Conservation (phyloP, 64 coral and sea anemone genomes). For the Pachyseris speciosa region DNA sequence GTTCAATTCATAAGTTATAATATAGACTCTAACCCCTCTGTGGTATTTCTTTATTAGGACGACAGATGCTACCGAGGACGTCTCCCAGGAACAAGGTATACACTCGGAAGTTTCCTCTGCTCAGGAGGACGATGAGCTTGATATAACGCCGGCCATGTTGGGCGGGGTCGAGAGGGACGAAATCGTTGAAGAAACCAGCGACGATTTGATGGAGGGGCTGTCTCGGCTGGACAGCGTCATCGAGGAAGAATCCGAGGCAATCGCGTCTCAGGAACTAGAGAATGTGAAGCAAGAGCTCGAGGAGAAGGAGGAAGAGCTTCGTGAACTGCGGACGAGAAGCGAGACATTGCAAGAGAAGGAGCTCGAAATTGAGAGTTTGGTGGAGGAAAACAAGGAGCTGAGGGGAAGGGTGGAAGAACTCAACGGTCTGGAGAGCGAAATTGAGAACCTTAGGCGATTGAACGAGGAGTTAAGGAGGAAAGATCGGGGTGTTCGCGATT, state of each 20-base stretch:
- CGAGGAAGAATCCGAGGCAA: constrained; percentile 55
- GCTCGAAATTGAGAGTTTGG: constrained; percentile 31
- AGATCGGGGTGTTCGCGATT: neutral
- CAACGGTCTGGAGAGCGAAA: neutral
- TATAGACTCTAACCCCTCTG: too few species aligned
- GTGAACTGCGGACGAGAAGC: constrained; percentile 50
- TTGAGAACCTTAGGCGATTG: constrained; percentile 20
- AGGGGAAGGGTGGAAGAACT: neutral
- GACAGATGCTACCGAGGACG: constrained; percentile 39
- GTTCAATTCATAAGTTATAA: too few species aligned
- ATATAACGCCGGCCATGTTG: neutral
- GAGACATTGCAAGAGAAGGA: constrained; percentile 43
- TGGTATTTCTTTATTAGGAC: neutral
- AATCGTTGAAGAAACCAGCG: constrained; percentile 53
- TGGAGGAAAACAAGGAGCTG: constrained; percentile 49
- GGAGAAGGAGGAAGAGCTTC: constrained; percentile 75
- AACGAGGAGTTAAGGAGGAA: constrained; percentile 65
- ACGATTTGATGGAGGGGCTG: constrained; percentile 22
- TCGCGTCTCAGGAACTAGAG: constrained; percentile 57
- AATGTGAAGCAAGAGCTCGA: constrained; percentile 64
- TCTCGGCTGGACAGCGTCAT: constrained; percentile 44
- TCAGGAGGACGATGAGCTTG: neutral
- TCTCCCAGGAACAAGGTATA: neutral
- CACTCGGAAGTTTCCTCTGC: constrained; percentile 12
- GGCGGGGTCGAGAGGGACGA: neutral